These are phyloP conservation scores for Shinisaurus crocodilurus DNA, from an alignment of 2,113 vertebrate species.

Conservation along the genomic window DNA sequence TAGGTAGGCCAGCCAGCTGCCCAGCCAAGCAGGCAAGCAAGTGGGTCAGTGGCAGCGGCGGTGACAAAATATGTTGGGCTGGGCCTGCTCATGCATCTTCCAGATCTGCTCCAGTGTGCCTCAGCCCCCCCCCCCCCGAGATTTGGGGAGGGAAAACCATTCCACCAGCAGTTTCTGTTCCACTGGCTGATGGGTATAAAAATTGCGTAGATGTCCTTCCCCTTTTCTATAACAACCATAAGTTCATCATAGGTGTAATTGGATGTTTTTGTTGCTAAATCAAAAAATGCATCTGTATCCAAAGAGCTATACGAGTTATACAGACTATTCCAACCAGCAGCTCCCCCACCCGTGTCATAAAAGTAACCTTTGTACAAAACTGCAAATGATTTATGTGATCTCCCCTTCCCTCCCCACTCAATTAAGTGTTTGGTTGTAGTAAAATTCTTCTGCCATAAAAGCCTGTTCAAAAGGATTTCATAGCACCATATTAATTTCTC, in stretches of 20 bases:
- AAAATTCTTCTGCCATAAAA: slow-evolving; percentile 23
- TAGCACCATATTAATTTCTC: slow-evolving; percentile 33
- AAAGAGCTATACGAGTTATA: not conserved
- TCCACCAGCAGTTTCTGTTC: no score
- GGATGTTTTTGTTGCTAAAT: slow-evolving; percentile 27
- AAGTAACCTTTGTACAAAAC: not conserved
- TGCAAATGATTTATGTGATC: slow-evolving; percentile 11
- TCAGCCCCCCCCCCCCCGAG: no score
- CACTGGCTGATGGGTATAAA: no score
- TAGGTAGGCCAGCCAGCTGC: no score
- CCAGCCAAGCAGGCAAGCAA: no score
- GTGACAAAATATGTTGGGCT: no score
- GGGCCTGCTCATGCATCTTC: no score
- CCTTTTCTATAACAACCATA: not conserved
- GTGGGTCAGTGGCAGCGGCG: no score
- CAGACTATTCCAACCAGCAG: not conserved
- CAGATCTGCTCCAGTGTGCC: no score
- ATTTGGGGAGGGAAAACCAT: no score
- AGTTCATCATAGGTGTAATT: not conserved
- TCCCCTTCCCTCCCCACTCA: not conserved
- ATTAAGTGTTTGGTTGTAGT: slow-evolving; percentile 9
- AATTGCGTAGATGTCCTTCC: not conserved
- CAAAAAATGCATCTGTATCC: not conserved
- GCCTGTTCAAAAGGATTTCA: slow-evolving; percentile 23
- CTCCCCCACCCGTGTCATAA: not conserved